These are phyloP conservation scores for Blastobasis lacticolella DNA, from an alignment of 2,888 invertebrate species.

Conservation along the genomic window DNA sequence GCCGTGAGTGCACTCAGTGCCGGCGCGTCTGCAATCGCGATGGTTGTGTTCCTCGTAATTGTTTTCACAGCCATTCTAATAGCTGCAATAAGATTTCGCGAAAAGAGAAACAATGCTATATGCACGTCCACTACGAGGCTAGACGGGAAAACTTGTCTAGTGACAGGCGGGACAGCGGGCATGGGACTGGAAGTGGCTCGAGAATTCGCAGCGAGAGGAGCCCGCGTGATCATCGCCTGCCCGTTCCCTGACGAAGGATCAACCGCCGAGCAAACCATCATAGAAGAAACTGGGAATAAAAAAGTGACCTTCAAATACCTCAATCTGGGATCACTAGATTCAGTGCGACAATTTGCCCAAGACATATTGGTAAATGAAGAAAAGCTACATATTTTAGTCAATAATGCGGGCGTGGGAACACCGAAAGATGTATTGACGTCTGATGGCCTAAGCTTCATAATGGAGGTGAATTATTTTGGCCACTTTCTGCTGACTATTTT, in stretches of 20 bases:
- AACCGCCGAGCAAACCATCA: conserved; percentile 72
- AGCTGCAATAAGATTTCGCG: conserved; percentile 39
- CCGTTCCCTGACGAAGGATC: conserved; percentile 52
- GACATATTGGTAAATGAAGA: conserved; percentile 81
- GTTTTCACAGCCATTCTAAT: too few relatives aligned
- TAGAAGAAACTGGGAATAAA: conserved; percentile 77
- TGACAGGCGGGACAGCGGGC: conserved; percentile 58
- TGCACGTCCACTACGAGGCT: conserved; percentile 54
- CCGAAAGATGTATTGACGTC: conserved; percentile 76
- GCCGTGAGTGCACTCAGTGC: too few relatives aligned
- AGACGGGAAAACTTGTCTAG: conserved; percentile 49
- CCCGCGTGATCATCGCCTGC: conserved; percentile 56
- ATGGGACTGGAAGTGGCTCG: conserved; percentile 57
- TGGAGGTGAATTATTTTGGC: conserved; percentile 96
- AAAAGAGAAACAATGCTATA: conserved; percentile 54
- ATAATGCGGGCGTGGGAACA: conserved; percentile 89
- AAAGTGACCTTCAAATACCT: conserved; percentile 81
- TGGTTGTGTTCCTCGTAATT: too few relatives aligned
- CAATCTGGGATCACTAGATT: conserved; percentile 82
- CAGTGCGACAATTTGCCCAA: conserved; percentile 85
- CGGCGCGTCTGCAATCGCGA: too few relatives aligned
- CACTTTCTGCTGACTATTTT: conserved; percentile 93
- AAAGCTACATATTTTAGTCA: conserved; percentile 86
- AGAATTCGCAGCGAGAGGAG: conserved; percentile 56
- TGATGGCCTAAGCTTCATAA: conserved; percentile 89